Percentiles rank a stretch among this genome's conserved stretches.
Evolutionary conservation across 2,797 vertebrate species (phyloP).

Genomic region (Cyclopterus lumpus): DNA sequence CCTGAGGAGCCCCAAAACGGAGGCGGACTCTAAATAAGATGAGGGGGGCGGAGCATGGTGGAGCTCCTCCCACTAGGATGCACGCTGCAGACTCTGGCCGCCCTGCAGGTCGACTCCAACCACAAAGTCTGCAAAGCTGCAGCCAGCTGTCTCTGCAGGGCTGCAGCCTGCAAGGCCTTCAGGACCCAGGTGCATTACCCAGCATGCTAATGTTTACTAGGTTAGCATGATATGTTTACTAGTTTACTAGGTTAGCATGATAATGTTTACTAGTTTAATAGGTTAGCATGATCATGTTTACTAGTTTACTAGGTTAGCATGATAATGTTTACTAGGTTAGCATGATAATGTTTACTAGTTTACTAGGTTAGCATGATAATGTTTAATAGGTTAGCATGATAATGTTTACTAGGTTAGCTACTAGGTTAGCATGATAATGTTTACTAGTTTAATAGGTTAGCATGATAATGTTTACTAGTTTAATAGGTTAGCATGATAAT

Average conservation of each 20-base stretch:
- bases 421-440: too few species aligned
- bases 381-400: too few species aligned
- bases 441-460: too few species aligned
- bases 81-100: constrained; percentile 86
- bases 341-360: too few species aligned
- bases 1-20: constrained; percentile 84
- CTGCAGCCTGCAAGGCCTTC: constrained; percentile 80
- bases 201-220: not conserved
- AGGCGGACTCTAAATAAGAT: constrained; percentile 86
- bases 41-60: constrained; percentile 82
- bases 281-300: too few species aligned
- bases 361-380: too few species aligned
- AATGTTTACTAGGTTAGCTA: too few species aligned
- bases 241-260: not conserved
- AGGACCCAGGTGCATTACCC: constrained; percentile 85
- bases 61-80: constrained; percentile 89
- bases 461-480: too few species aligned
- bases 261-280: too few species aligned
- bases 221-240: not conserved
- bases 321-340: too few species aligned
- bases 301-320: too few species aligned
- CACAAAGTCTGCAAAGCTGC: constrained; percentile 87
- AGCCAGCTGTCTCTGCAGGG: constrained; percentile 79
- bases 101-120: constrained; percentile 89
- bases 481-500: too few species aligned